Base-by-base conservation (phyloP, 1,140 invertebrate species). In the Lasioglossum baleicum region DNA sequence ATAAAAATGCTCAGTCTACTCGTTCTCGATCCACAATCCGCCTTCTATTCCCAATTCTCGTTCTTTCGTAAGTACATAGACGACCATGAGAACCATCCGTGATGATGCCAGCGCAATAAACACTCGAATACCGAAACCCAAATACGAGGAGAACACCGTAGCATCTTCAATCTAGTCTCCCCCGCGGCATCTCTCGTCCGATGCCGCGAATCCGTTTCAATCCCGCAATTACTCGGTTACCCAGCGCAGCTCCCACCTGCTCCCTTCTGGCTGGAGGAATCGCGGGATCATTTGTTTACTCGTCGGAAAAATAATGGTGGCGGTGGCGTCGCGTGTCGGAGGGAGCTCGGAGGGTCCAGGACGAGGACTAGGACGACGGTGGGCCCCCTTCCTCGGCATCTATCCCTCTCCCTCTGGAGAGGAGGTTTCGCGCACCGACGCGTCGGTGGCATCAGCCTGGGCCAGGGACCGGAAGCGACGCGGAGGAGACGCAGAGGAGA, bases 381-480 rank as follows among this genome's bases (percentile, higher is more conserved):
- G 44, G 44, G 10, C 44, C 10, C 44, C 44, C 44, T 48, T 48
- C 44, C 10, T 48, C 44, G 44, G 8, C 8, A 11, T 10, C 13
- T 11, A 13, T 2, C 44, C 44, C 8, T 11, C 44, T 7, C 7
- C 44, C 44, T 10, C 44, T 10, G 10, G 44, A 48, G 65, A 44
- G 65, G 20, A 48, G 40, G 20, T 60, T 67, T 75, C 70, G 65
- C 73, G 64, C 22, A 42, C 42, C 56, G 66, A 56, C 72, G 82
- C 82, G 79, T 78, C 73, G 10, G 44, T 13, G 44, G 82, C 76
- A 65, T 74, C 75, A 68, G 63, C 69, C 83, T 71, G 68, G 75
- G 65, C 56, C 31, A 58, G 81, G 77, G 87, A 86, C 82, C 80
- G 83, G 83, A 89, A 86, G 85, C 80, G 76, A 81, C 58, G 44